Percentiles rank a stretch among this genome's conserved stretches.
phyloP scores from a whole-genome alignment of 2,888 invertebrate species.

The Chrysolina haemoptera region DNA sequence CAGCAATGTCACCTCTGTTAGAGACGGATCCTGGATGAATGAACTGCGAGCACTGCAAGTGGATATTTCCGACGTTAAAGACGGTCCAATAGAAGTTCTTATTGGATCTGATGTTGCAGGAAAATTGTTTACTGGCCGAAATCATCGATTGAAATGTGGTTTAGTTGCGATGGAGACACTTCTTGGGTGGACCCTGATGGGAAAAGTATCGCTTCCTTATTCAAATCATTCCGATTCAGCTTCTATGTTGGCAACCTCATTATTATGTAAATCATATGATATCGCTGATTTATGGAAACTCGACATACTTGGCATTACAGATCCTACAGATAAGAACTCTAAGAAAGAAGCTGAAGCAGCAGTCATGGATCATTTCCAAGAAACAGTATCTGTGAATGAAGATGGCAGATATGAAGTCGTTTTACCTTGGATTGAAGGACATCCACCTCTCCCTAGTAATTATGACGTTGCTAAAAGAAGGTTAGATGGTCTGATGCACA shows the following conservation, averaged over 20 bases:
- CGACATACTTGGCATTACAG: not conserved
- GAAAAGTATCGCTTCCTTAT: too few relatives aligned
- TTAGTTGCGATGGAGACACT: too few relatives aligned
- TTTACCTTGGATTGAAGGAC: conserved; percentile 5
- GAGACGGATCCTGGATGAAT: too few relatives aligned
- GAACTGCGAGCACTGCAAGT: too few relatives aligned
- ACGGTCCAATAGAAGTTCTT: too few relatives aligned
- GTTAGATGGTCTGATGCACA: not conserved
- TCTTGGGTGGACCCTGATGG: too few relatives aligned
- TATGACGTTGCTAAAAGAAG: not conserved
- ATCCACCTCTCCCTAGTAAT: conserved; percentile 4
- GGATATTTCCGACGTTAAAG: too few relatives aligned
- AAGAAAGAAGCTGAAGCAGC: not conserved
- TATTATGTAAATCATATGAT: not conserved
- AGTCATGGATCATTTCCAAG: not conserved
- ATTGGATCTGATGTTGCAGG: too few relatives aligned
- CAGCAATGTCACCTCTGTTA: too few relatives aligned
- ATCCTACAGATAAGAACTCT: not conserved
- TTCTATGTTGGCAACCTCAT: not conserved
- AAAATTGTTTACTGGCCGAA: too few relatives aligned
- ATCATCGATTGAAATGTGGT: too few relatives aligned
- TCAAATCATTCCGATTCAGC: too few relatives aligned
- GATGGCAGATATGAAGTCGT: conserved; percentile 7
- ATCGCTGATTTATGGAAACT: conserved; percentile 4
- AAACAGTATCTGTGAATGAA: not conserved